A percentile compares a stretch with the other conserved stretches of the same genome.
Evolutionary conservation across 2,113 vertebrate genomes (phyloP).

Genomic region (Fregata magnificens): DNA sequence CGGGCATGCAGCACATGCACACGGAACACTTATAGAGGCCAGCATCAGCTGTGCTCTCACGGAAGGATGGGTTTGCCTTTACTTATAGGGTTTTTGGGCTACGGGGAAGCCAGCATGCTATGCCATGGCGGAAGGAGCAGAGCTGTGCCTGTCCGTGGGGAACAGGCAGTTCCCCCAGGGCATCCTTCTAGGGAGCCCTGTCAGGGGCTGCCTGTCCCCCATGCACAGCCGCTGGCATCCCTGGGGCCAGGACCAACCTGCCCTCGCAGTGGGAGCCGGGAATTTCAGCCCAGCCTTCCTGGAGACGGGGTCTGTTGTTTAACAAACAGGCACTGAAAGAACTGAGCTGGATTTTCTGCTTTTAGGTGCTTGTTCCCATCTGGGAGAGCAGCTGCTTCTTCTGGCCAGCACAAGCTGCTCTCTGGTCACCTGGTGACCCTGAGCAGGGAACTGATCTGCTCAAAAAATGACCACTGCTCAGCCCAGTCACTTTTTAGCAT

Average conservation of each 20-base stretch:
- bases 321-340: not conserved
- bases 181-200: not conserved
- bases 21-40: fast-evolving
- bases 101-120: fast-evolving
- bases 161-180: not conserved
- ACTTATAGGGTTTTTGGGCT: not conserved
- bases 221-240: not conserved
- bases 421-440: not conserved
- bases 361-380: not conserved
- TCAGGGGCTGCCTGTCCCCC: not conserved
- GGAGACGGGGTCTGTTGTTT: not conserved
- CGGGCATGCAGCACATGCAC: fast-evolving
- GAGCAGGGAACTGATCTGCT: not conserved
- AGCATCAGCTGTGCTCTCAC: not conserved
- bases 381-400: not conserved
- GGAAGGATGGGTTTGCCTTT: not conserved
- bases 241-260: not conserved
- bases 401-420: not conserved
- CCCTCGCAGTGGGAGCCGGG: fast-evolving
- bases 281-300: not conserved
- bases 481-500: not conserved
- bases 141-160: not conserved
- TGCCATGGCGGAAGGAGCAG: not conserved
- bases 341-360: not conserved
- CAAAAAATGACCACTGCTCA: not conserved